phyloP scores from a whole-genome alignment of 1,140 invertebrate species.

The Drosophila lowei region DNA sequence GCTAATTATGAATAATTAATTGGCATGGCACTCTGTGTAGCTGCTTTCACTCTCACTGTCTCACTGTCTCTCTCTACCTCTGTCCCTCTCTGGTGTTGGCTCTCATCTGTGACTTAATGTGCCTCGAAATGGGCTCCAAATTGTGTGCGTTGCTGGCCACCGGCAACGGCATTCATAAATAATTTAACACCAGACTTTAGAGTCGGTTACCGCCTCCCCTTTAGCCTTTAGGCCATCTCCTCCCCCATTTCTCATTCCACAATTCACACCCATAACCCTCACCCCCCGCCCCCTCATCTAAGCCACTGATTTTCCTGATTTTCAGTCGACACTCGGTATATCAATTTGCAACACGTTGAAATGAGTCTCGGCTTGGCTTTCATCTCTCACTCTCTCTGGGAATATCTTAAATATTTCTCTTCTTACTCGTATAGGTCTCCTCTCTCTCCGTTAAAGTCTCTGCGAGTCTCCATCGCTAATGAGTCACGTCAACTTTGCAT shows the following conservation, averaged over 20 bases:
- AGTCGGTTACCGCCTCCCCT: conserved; percentile 3
- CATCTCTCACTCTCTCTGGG: conserved; percentile 10
- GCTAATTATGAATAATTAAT: conserved; percentile 78
- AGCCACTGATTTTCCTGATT: conserved; percentile 20
- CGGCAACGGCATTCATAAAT: conserved; percentile 57
- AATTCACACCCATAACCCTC: background rate
- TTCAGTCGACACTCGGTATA: conserved; percentile 51
- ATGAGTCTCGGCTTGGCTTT: conserved; percentile 21
- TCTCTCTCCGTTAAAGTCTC: background rate
- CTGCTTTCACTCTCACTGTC: background rate
- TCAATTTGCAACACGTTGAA: conserved; percentile 56
- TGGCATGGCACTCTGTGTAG: conserved; percentile 37
- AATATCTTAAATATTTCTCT: background rate
- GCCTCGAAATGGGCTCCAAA: conserved; percentile 31
- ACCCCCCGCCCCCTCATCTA: background rate
- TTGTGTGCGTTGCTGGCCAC: conserved; percentile 39
- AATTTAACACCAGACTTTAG: conserved; percentile 58
- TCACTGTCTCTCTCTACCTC: background rate
- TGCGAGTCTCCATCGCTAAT: background rate
- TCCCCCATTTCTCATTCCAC: too few species aligned
- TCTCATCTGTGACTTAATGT: conserved; percentile 38
- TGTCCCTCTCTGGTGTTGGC: background rate
- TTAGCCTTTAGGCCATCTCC: background rate
- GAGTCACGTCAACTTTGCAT: conserved; percentile 33
- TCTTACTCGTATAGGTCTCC: too few species aligned